Percentiles rank a stretch among this genome's conserved stretches.
These are phyloP conservation scores for Stegostoma tigrinum DNA, from an alignment of 2,113 vertebrate species.

Conservation along the genomic window DNA sequence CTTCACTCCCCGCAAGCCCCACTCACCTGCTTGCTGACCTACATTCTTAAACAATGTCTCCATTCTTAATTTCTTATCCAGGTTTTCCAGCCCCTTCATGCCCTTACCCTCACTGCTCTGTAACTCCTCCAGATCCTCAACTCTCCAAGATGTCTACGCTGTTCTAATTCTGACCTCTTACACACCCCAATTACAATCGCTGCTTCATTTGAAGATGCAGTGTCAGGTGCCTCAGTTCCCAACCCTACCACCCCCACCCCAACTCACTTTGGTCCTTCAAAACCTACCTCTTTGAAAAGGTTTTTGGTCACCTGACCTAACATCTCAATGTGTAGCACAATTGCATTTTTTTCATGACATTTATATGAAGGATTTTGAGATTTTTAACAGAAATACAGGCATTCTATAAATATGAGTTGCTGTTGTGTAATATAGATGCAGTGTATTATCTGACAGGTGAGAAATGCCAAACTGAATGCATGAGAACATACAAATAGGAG, in stretches of 20 bases:
- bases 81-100: too few relatives aligned
- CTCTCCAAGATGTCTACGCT: too few relatives aligned
- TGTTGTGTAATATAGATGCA: neutral
- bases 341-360: neutral
- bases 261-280: too few relatives aligned
- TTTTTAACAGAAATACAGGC: too few relatives aligned
- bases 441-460: neutral
- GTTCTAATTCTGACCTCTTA: neutral
- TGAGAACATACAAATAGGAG: neutral
- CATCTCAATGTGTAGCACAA: too few relatives aligned
- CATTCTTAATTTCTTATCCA: too few relatives aligned
- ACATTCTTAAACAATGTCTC: too few relatives aligned
- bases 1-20: too few relatives aligned
- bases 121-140: neutral
- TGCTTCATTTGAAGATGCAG: neutral
- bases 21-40: too few relatives aligned
- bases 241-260: neutral
- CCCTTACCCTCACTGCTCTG: too few relatives aligned
- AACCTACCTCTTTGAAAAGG: neutral
- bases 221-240: neutral
- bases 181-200: neutral
- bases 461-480: neutral
- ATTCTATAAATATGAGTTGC: neutral
- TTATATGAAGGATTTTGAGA: neutral
- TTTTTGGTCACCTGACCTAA: too few relatives aligned